Conservation (phyloP, 2,797 vertebrate species). For the Artibeus lituratus region DNA sequence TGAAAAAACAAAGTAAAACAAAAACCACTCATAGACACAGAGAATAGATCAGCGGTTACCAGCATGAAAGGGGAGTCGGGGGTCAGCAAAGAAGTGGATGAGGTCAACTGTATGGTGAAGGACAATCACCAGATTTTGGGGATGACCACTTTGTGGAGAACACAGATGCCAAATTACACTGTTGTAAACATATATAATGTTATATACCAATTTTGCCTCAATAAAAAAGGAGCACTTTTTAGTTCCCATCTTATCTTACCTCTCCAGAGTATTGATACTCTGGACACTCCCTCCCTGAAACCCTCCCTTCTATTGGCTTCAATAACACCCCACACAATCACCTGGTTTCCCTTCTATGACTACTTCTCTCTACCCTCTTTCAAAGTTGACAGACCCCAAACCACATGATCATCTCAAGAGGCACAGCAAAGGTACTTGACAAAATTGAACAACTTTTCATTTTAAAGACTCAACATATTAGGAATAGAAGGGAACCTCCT, state of each 20-base stretch:
- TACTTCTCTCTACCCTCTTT: not conserved
- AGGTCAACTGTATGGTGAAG: not conserved
- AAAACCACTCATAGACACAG: not conserved
- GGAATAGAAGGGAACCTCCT: not conserved
- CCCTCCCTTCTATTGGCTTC: not conserved
- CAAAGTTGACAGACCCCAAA: not conserved
- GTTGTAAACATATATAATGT: not conserved
- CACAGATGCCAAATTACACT: not conserved
- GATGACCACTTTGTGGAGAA: too few relatives aligned
- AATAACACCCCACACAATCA: rapidly evolving
- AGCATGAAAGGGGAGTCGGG: not conserved
- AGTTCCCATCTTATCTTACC: not conserved
- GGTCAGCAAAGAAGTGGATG: too few relatives aligned
- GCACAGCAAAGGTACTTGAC: not conserved
- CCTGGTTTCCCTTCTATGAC: not conserved
- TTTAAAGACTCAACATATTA: not conserved
- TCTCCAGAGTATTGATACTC: not conserved
- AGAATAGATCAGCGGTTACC: not conserved
- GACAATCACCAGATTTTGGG: not conserved
- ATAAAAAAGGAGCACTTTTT: not conserved
- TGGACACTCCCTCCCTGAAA: not conserved
- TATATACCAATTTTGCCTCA: not conserved
- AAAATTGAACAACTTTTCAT: not conserved
- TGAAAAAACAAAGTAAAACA: not conserved
- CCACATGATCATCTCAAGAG: not conserved